These are phyloP conservation scores for Dryomyza anilis DNA, from an alignment of 2,888 invertebrate species.

Conservation along the genomic window DNA sequence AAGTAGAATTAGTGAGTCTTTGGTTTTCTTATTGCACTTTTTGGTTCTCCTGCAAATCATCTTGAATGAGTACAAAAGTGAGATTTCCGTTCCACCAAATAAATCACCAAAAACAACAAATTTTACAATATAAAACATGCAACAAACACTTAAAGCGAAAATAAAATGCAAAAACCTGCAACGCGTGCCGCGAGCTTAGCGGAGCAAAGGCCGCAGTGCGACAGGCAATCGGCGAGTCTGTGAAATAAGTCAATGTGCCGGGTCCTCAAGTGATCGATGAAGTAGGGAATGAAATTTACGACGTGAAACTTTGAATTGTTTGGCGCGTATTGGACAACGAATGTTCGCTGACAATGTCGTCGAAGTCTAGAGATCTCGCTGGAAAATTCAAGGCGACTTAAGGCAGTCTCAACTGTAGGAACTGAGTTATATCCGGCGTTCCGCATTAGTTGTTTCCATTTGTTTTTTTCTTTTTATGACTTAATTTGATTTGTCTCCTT, in stretches of 20 bases:
- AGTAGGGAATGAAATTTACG: conserved; percentile 57
- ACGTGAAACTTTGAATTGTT: conserved; percentile 59
- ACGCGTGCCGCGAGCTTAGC: conserved; percentile 27
- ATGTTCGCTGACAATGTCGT: neutral
- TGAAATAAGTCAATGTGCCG: conserved; percentile 27
- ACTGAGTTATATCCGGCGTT: neutral
- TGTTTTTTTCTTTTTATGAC: conserved; percentile 12
- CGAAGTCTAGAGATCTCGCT: neutral
- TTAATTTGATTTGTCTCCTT: conserved; percentile 26
- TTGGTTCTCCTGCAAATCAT: neutral
- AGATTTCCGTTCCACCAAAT: neutral
- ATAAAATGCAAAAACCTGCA: neutral
- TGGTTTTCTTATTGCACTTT: neutral
- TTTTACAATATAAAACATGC: neutral
- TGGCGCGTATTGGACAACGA: conserved; percentile 30
- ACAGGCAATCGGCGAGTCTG: neutral
- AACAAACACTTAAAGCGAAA: neutral
- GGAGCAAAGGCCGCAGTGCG: neutral
- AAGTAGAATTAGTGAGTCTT: too few relatives aligned
- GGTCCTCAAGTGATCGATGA: conserved; percentile 57
- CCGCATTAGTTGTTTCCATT: neutral
- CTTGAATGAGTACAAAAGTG: neutral
- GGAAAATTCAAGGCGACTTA: neutral
- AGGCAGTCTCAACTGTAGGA: neutral
- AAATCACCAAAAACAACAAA: neutral